Evolutionary conservation across 2,888 invertebrate species (phyloP).

Genomic region (Saturnia japonica): DNA sequence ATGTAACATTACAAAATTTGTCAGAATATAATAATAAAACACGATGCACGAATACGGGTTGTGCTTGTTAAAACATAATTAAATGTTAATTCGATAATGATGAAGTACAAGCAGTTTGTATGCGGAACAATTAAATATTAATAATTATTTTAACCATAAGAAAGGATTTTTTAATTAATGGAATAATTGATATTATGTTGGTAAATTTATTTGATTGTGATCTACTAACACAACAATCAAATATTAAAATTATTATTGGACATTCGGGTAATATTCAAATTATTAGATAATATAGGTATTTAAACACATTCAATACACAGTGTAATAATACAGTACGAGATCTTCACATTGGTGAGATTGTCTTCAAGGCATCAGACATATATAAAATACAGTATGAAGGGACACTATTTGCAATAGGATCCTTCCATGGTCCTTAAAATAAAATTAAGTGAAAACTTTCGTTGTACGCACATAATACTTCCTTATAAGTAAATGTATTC

Average conservation of each 20-base stretch:
- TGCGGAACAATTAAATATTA: not conserved
- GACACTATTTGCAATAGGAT: no score
- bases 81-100: constrained; percentile 21
- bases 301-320: not conserved
- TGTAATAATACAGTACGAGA: no score
- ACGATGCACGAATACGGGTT: constrained; percentile 39
- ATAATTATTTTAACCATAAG: not conserved
- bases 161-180: not conserved
- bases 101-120: not conserved
- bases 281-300: not conserved
- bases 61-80: constrained; percentile 36
- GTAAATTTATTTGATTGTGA: not conserved
- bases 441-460: no score
- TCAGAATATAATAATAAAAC: constrained; percentile 29
- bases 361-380: no score
- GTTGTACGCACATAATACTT: no score
- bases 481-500: no score
- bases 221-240: not conserved
- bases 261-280: not conserved
- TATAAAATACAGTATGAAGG: no score
- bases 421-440: no score
- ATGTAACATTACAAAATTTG: constrained; percentile 37
- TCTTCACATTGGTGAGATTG: no score
- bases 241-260: not conserved
- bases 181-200: not conserved